Percentiles rank a stretch among this genome's conserved stretches.
These are phyloP conservation scores for Cavia aperea DNA, from an alignment of 2,113 vertebrate genomes.

Conservation along the genomic window DNA sequence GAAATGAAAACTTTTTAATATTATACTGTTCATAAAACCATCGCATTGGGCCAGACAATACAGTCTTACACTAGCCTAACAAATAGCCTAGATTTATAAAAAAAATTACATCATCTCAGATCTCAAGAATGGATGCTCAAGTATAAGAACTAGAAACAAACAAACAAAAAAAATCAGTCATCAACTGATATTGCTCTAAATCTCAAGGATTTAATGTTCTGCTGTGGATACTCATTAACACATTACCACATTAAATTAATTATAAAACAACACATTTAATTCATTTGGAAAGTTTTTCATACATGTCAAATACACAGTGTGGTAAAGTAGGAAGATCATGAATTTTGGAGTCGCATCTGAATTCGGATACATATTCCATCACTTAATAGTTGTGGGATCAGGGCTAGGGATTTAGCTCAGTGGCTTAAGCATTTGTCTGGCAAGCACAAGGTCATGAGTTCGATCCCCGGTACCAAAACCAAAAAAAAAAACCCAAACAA, in stretches of 20 bases:
- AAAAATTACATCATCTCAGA: neutral
- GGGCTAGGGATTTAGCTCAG: too few species aligned
- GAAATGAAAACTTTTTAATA: neutral
- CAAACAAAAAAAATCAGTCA: neutral
- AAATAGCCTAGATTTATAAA: neutral
- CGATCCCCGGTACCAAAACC: too few species aligned
- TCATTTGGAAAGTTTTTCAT: constrained; percentile 14
- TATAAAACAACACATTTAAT: neutral
- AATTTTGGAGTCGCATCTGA: constrained; percentile 1
- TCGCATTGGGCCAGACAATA: neutral
- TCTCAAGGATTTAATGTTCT: constrained; percentile 29
- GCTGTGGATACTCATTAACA: neutral
- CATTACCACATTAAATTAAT: neutral
- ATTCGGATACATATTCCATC: neutral
- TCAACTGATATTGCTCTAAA: neutral
- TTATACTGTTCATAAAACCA: neutral
- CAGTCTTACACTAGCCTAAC: neutral
- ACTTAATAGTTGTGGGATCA: neutral
- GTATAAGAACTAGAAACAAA: neutral
- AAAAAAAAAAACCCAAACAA: too few species aligned
- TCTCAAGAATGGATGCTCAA: neutral
- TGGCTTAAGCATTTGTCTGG: too few species aligned
- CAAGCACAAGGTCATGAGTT: too few species aligned
- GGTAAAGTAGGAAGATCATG: neutral
- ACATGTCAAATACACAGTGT: neutral